Base-by-base conservation (phyloP, 1,140 invertebrate genomes). In the Tetranychus urticae region DNA sequence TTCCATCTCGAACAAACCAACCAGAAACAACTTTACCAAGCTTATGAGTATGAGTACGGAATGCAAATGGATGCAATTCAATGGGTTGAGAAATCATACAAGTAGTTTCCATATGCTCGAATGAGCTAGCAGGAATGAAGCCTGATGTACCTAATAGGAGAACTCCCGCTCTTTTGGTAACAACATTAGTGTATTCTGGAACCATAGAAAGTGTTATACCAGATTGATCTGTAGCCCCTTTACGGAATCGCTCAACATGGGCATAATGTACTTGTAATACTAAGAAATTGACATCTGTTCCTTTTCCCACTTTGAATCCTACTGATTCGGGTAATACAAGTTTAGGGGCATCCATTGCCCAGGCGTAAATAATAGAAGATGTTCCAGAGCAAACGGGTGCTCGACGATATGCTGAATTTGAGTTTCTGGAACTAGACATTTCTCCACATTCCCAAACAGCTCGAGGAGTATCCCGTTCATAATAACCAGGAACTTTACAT, bases 221-320 rank as follows among this genome's bases (percentile, higher is more conserved):
- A 3, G 67, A 68, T n/a, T 62, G 62, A 58, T 68, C 67, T 1
- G 58, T 65, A 59, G 45, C 66, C 36, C 65, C 65, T 47, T 46
- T 64, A 66, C n/a, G 75, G 67, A 88, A 90, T 48, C 73, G 76
- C 7, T 81, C 76, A 58, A 85, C 79, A 61, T 81, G 74, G 0
- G 81, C 79, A 71, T 97, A 97, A 73, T 97, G 92, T 2, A 98
- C 86, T 76, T 98, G 93, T 3, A 98, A 72, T 0, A 81, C 77
- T 36, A 81, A 67, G 63, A 77, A 77, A 58, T 75, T 71, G 58
- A 79, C 74, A 37, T 66, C 66, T 0, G 77, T 72, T 31, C 68
- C 67, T 48, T 70, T 71, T 8, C 78, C 78, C 46, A 80, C 72
- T 66, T 72, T 71, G 61, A 78, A 77, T 34, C 74, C 77, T 42